Conservation (phyloP, 1,140 invertebrate species). For the Drosophila bocki region DNA sequence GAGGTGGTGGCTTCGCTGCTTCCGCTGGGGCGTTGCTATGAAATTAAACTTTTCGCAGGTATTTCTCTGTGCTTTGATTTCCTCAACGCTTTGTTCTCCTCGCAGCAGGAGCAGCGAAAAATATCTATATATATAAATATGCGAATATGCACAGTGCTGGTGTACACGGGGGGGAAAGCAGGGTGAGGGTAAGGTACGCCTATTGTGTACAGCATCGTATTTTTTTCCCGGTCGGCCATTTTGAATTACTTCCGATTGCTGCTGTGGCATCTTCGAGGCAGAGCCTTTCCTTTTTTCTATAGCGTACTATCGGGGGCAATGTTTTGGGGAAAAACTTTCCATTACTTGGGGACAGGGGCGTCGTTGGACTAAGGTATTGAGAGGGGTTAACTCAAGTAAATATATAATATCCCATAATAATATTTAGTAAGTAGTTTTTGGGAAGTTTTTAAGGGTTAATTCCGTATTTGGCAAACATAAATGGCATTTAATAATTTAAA, state of each 20-base stretch:
- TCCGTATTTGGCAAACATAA: neutral
- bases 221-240: slow-evolving; percentile 58
- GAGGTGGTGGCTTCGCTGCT: slow-evolving; percentile 51
- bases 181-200: slow-evolving; percentile 21
- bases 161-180: neutral
- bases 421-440: too few relatives aligned
- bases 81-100: slow-evolving; percentile 67
- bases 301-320: slow-evolving; percentile 28
- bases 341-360: neutral
- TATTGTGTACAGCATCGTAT: slow-evolving; percentile 25
- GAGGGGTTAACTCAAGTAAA: neutral
- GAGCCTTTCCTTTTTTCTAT: slow-evolving; percentile 6
- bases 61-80: slow-evolving; percentile 80
- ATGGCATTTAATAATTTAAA: neutral
- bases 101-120: slow-evolving; percentile 43
- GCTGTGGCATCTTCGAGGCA: slow-evolving; percentile 52
- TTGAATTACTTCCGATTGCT: slow-evolving; percentile 51
- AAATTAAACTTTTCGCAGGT: slow-evolving; percentile 85
- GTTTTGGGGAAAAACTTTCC: neutral
- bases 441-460: neutral
- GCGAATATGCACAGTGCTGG: slow-evolving; percentile 11
- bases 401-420: too few relatives aligned
- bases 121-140: slow-evolving; percentile 36
- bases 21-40: slow-evolving; percentile 81
- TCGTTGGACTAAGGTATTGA: neutral